Conservation (phyloP, 2,113 vertebrate species). For the Acrocephalus kingi region DNA sequence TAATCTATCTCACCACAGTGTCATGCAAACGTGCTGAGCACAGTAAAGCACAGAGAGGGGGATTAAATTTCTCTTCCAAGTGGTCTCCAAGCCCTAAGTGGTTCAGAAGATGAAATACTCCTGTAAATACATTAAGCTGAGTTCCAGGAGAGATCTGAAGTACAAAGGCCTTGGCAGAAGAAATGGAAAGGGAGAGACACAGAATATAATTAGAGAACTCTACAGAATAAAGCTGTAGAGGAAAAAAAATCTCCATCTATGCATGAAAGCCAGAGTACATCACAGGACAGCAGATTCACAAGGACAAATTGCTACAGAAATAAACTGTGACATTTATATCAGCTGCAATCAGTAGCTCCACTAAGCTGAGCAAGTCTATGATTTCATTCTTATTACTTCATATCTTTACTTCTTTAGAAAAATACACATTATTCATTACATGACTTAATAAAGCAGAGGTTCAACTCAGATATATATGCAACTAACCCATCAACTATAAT, state of each 20-base stretch:
- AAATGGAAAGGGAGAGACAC: background rate
- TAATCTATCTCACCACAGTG: background rate
- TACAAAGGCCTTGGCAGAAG: slow-evolving; percentile 33
- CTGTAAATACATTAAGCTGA: slow-evolving; percentile 14
- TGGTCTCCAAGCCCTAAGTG: background rate
- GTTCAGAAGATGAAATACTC: slow-evolving; percentile 24
- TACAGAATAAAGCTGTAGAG: background rate
- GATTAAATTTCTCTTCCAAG: slow-evolving; percentile 34
- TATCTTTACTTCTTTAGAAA: slow-evolving; percentile 56
- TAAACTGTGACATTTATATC: slow-evolving; percentile 42
- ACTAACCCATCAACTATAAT: background rate
- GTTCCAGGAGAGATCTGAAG: slow-evolving; percentile 28
- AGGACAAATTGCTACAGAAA: slow-evolving; percentile 38
- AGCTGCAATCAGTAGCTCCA: slow-evolving; percentile 61
- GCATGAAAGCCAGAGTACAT: slow-evolving; percentile 26
- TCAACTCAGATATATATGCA: slow-evolving; percentile 18
- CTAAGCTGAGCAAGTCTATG: slow-evolving; percentile 25
- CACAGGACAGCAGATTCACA: slow-evolving; percentile 30
- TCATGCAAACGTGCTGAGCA: slow-evolving; percentile 4
- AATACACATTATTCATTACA: slow-evolving; percentile 53
- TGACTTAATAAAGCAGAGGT: slow-evolving; percentile 14
- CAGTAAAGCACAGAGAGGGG: background rate
- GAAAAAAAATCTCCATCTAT: background rate
- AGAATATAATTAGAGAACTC: slow-evolving; percentile 7
- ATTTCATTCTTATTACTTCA: slow-evolving; percentile 56